A percentile compares a stretch with the other conserved stretches of the same genome.
Conservation (phyloP, 2,113 vertebrate species). For the Pseudorhombus dupliciocellatus region DNA sequence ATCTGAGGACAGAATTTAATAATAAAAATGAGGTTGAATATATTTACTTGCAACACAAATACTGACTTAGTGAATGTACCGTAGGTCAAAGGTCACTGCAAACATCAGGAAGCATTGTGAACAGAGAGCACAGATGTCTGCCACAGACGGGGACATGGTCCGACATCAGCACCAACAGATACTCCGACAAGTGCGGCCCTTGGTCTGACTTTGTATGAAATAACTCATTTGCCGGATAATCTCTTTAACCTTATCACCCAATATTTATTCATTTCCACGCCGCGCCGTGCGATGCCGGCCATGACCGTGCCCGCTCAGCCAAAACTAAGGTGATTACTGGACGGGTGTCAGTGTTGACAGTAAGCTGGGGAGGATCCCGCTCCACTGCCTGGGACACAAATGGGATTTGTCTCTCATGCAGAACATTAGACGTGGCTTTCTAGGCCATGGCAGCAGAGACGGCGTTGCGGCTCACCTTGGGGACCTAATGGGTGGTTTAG, state of each 20-base stretch:
- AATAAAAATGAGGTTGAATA: no score
- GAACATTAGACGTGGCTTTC: slow-evolving; percentile 37
- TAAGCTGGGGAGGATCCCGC: slow-evolving; percentile 28
- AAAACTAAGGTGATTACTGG: slow-evolving; percentile 60
- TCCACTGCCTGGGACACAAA: slow-evolving; percentile 35
- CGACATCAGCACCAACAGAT: no score
- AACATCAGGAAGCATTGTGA: no score
- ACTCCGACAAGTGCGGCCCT: no score
- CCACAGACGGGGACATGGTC: no score
- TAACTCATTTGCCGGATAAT: slow-evolving; percentile 32
- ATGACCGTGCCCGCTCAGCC: slow-evolving; percentile 45
- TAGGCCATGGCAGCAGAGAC: slow-evolving; percentile 8
- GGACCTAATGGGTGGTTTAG: slow-evolving; percentile 36
- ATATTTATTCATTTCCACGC: slow-evolving; percentile 46
- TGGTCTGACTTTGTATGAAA: slow-evolving; percentile 17
- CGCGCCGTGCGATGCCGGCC: slow-evolving; percentile 2
- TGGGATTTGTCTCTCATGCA: slow-evolving; percentile 55
- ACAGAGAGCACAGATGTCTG: no score
- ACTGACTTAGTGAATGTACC: no score
- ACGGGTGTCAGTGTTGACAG: slow-evolving; percentile 31
- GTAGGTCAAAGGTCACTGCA: no score
- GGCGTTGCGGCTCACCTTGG: slow-evolving; percentile 32
- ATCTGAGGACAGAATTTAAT: no score
- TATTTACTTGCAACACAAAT: no score
- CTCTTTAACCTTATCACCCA: slow-evolving; percentile 50